Evolutionary conservation across 2,797 vertebrate species (phyloP), one percentile per base, ranked within the genome.

Genomic region (Macropus fuliginosus): DNA sequence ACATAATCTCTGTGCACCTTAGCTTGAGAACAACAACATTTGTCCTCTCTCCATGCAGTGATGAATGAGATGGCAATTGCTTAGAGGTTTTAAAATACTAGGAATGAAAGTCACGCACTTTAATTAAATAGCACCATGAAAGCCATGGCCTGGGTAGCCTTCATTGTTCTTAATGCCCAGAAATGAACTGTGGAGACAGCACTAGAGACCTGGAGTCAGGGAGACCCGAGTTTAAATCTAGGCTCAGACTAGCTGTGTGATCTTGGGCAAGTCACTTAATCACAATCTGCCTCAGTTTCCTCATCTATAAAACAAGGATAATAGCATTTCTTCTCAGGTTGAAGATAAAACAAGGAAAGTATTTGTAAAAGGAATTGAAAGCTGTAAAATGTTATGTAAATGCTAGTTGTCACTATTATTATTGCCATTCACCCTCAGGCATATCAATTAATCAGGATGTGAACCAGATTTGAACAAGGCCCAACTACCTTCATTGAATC

Each of bases 81-180:
- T 90, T 62, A 40, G 90, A 94, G 50, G 28, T 54, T 96, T 13
- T 95, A 96, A 95, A 91, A 90, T 96, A 54, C 94, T 91, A 66
- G 31, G n/a, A 96, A 54, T 91, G 54, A 97, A 92, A 56, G 4
- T 94, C 10, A 93, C 46, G 59, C 91, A 91, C 13, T 21, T 46
- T 46, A 97, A 95, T 94, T 56, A 50, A 34, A 96, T 29, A 55
- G 55, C 40, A 54, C 92, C 81, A 91, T 94, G 62, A 94, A 95
- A 93, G 93, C 91, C 46, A 93, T 24, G 93, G 29, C 57, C 93
- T 55, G 54, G 14, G 89, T 21, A 3, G 29, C 87, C 3, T 40
- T 56, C 95, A 92, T 62, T 40, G 56, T 91, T 94, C 46, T 95
- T 40, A 46, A 97, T 91, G 93, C 56, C 55, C 94, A 95, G 54